Evolutionary conservation across 1,140 invertebrate species (phyloP).

Genomic region (Pentalonia nigronervosa): DNA sequence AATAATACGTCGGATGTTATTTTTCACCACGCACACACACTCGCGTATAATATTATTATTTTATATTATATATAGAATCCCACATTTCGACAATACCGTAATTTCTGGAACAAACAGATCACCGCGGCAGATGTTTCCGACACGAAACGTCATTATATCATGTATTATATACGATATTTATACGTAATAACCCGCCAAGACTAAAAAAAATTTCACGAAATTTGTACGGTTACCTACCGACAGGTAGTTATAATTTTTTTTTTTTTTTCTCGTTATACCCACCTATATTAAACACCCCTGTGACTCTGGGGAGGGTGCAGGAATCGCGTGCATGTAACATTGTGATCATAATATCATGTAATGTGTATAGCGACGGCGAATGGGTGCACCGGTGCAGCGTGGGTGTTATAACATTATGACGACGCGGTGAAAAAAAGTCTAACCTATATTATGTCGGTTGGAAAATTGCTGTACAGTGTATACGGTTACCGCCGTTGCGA

Average conservation of each 20-base stretch:
- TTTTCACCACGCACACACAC: conserved; percentile 24
- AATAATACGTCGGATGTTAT: conserved; percentile 40
- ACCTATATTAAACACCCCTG: neutral
- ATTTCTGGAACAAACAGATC: conserved; percentile 51
- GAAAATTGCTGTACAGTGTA: neutral
- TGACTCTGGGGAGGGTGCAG: neutral
- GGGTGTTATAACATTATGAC: neutral
- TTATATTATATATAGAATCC: neutral
- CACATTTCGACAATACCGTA: conserved; percentile 19
- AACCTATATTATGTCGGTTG: neutral
- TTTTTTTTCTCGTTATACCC: neutral
- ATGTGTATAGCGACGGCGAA: neutral
- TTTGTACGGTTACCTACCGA: neutral
- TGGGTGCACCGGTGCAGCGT: neutral
- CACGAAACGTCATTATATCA: neutral
- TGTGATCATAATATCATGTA: neutral
- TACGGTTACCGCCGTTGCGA: neutral
- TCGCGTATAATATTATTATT: neutral
- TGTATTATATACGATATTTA: neutral
- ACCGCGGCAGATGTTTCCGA: conserved; percentile 8
- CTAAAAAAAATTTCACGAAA: neutral
- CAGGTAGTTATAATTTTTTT: conserved; percentile 1
- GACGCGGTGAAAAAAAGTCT: neutral
- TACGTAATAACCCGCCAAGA: neutral
- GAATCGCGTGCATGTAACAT: neutral